A percentile compares a stretch with the other conserved stretches of the same genome.
Conservation (phyloP, 2,888 invertebrate species). For the Scotopteryx bipunctaria region DNA sequence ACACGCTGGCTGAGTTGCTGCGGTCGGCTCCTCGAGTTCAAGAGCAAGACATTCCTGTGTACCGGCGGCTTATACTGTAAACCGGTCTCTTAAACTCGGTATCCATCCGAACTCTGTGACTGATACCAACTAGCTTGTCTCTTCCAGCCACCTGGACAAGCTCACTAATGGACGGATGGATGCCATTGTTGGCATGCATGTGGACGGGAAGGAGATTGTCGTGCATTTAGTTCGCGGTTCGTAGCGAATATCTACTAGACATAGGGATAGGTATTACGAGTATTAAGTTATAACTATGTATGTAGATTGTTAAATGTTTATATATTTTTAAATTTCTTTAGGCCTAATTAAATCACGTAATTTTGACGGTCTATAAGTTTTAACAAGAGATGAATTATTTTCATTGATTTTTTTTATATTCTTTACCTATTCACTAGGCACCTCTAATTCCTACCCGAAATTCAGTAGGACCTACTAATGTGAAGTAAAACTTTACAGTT, state of each 20-base stretch:
- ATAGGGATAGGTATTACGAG: slow-evolving; percentile 49
- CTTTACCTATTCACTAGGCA: too few relatives aligned
- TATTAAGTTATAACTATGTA: slow-evolving; percentile 43
- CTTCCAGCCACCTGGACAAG: slow-evolving; percentile 30
- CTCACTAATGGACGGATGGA: slow-evolving; percentile 48
- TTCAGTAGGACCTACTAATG: slow-evolving; percentile 44
- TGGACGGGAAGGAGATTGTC: slow-evolving; percentile 61
- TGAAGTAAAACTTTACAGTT: slow-evolving; percentile 72
- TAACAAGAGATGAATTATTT: neutral
- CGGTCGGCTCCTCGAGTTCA: slow-evolving; percentile 78
- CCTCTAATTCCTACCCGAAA: slow-evolving; percentile 33
- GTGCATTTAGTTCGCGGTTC: slow-evolving; percentile 75
- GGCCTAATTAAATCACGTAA: slow-evolving; percentile 52
- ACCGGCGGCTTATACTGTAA: slow-evolving; percentile 85
- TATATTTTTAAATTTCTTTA: slow-evolving; percentile 40
- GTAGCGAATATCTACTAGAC: slow-evolving; percentile 67
- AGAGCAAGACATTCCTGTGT: slow-evolving; percentile 83
- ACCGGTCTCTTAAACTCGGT: slow-evolving; percentile 43
- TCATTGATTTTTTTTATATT: too few relatives aligned
- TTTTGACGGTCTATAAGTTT: slow-evolving; percentile 10
- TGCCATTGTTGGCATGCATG: slow-evolving; percentile 45
- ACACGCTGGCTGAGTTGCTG: slow-evolving; percentile 84
- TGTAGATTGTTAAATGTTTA: slow-evolving; percentile 36
- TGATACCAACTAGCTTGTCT: slow-evolving; percentile 32
- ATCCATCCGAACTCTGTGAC: slow-evolving; percentile 49